Conservation (phyloP, 2,113 vertebrate genomes). For the Gadus macrocephalus region DNA sequence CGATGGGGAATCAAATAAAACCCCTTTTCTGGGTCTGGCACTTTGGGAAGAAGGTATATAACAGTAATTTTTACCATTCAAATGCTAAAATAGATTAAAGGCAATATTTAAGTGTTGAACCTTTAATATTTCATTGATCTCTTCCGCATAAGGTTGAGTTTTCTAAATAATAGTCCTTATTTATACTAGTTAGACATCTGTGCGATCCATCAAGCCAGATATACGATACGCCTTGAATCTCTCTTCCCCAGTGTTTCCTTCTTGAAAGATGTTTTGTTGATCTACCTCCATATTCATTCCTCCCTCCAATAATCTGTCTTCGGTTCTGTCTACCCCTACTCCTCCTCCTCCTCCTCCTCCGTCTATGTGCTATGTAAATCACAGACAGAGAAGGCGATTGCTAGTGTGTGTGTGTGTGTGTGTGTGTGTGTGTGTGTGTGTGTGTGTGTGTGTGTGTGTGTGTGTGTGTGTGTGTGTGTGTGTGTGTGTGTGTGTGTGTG, state of each 20-base stretch:
- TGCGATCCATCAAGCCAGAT: not conserved
- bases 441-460: not conserved
- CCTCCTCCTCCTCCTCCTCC: constrained; percentile 23
- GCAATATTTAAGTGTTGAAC: not conserved
- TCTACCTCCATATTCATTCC: no score
- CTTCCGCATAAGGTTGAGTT: no score
- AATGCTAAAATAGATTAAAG: not conserved
- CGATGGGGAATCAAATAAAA: no score
- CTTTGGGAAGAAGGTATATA: no score
- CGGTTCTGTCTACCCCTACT: constrained; percentile 7
- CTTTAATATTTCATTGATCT: no score
- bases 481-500: not conserved
- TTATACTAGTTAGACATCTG: not conserved
- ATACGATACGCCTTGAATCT: not conserved
- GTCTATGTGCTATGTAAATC: constrained; percentile 28
- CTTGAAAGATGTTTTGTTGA: no score
- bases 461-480: not conserved
- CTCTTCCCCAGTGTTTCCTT: no score
- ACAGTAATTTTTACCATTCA: no score
- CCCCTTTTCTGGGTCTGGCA: no score
- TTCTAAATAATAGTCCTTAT: no score
- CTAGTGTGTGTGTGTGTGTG: constrained; percentile 3
- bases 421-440: not conserved
- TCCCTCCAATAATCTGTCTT: constrained; percentile 8
- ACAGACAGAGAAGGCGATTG: constrained; percentile 46